Conservation (phyloP, 2,888 invertebrate genomes). For the Eupithecia subumbrata region DNA sequence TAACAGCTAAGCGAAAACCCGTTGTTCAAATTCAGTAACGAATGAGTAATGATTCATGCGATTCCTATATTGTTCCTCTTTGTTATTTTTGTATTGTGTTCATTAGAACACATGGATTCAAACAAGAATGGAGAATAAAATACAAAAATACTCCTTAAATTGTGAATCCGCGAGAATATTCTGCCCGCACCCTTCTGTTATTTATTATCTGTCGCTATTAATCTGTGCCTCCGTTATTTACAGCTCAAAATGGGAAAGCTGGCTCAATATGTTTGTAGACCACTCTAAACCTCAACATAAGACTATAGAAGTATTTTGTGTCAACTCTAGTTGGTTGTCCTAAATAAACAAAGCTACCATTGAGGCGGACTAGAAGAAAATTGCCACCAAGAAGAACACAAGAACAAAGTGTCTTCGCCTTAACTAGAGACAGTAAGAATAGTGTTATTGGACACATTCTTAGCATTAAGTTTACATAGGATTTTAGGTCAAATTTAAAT, state of each 20-base stretch:
- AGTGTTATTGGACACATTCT: too few species aligned
- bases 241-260: slow-evolving; percentile 8
- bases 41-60: neutral
- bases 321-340: neutral
- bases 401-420: too few species aligned
- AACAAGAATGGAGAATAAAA: slow-evolving; percentile 1
- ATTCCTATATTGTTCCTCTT: slow-evolving; percentile 6
- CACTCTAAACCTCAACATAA: neutral
- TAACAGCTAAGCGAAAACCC: neutral
- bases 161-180: slow-evolving; percentile 17
- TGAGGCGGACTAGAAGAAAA: neutral
- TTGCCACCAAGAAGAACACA: neutral
- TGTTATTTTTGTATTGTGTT: slow-evolving; percentile 8
- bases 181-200: slow-evolving; percentile 34
- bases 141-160: slow-evolving; percentile 19
- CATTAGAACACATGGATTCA: slow-evolving; percentile 5
- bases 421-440: too few species aligned
- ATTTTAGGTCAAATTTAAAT: too few species aligned
- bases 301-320: neutral
- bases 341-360: neutral
- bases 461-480: too few species aligned
- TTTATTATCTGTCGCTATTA: slow-evolving; percentile 43
- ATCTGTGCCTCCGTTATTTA: slow-evolving; percentile 32
- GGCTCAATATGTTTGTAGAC: neutral
- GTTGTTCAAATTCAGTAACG: neutral